A percentile compares a stretch with the other conserved stretches of the same genome.
phyloP scores from a whole-genome alignment of 2,797 vertebrate genomes.

The Diplodus sargus region DNA sequence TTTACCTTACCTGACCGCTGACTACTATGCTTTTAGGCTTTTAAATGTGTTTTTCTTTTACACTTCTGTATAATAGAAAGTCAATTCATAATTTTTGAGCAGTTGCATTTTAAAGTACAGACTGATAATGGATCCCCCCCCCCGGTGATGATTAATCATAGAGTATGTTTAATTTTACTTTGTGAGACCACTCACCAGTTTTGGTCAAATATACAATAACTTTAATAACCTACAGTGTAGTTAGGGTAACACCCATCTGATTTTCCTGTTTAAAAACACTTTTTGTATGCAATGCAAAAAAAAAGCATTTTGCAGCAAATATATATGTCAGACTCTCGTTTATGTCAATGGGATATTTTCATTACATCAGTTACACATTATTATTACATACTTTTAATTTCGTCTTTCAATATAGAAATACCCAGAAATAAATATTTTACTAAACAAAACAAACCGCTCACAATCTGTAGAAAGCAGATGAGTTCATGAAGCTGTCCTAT shows the following conservation, averaged over 20 bases:
- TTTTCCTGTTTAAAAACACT: conserved; percentile 6
- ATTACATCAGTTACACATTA: neutral
- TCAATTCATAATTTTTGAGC: neutral
- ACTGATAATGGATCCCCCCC: neutral
- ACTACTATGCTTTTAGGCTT: too few species aligned
- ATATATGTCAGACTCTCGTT: neutral
- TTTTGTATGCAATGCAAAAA: neutral
- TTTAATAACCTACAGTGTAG: neutral
- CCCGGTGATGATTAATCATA: neutral
- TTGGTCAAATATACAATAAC: conserved; percentile 1
- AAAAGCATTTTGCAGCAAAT: neutral
- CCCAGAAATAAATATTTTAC: neutral
- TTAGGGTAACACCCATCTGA: neutral
- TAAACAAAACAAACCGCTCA: neutral
- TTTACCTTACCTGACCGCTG: too few species aligned
- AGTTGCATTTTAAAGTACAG: neutral
- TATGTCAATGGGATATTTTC: neutral
- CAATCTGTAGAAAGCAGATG: neutral
- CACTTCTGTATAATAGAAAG: neutral
- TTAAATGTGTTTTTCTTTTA: too few species aligned
- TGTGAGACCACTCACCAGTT: neutral
- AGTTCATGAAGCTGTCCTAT: neutral
- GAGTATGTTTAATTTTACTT: neutral
- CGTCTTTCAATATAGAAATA: neutral
- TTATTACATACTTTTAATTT: neutral